A percentile compares a stretch with the other conserved stretches of the same genome.
phyloP scores from a whole-genome alignment of 1,140 invertebrate species.

The Stenopsyche tienmushanensis region DNA sequence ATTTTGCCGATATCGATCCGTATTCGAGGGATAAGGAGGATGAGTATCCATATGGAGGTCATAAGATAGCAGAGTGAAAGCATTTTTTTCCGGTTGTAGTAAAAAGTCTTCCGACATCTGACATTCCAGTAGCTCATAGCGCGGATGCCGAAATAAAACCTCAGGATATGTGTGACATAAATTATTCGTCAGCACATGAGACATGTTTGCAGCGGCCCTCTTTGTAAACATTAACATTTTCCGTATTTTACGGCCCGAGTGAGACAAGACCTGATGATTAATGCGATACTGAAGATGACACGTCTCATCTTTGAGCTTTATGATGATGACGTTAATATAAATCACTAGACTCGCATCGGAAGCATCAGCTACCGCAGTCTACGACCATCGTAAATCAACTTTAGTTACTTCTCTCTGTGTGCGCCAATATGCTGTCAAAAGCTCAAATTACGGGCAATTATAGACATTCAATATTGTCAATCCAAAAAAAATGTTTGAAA shows the following conservation, averaged over 20 bases:
- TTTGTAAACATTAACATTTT: conserved; percentile 35
- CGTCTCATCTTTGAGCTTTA: conserved; percentile 22
- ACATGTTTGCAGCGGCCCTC: conserved; percentile 5
- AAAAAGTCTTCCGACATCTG: background rate
- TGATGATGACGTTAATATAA: conserved; percentile 21
- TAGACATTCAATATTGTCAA: no score
- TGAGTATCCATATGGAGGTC: no score
- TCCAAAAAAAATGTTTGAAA: no score
- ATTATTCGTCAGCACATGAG: conserved; percentile 23
- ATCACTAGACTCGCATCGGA: background rate
- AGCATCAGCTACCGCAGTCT: background rate
- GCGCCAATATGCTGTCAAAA: no score
- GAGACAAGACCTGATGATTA: conserved; percentile 26
- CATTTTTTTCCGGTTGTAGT: background rate
- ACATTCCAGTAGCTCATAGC: no score
- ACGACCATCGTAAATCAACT: no score
- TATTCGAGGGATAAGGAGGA: no score
- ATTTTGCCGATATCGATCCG: no score
- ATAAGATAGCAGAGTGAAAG: background rate
- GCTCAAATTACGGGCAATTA: no score
- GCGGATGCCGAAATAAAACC: conserved; percentile 11
- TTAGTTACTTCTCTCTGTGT: no score
- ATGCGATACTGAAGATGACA: conserved; percentile 27
- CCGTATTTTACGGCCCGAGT: conserved; percentile 28
- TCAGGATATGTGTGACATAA: conserved; percentile 25